Base-by-base conservation (phyloP, 2,888 invertebrate genomes). In the Panzeria rudis region DNA sequence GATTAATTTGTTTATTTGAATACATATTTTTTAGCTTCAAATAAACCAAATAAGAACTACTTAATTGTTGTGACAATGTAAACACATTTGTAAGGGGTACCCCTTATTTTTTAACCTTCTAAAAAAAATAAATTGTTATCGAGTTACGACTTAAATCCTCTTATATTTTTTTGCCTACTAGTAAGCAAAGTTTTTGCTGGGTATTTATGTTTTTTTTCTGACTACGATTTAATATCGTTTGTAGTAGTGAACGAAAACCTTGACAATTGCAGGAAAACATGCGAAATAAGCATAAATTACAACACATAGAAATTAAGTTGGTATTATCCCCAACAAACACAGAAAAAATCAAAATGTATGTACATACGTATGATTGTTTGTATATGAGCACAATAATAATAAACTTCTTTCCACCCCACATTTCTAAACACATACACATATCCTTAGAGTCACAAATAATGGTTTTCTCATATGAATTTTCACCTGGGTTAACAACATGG, bases 261-360 rank as follows among this genome's bases (percentile, higher is more conserved):
- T 90, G 91, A 90, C 90, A 90, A 91, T 91, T 91, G 88, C 91
- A 87, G 86, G 83, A 86, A 86, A 89, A 89, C 90, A 90, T 89
- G 90, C 91, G 87, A 90, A 91, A 87, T 85, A 87, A 87, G 89
- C 89, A 90, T 90, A 91, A 90, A 91, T 91, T 89, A 89, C 87
- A 88, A 87, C 87, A 87, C 87, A 84, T 83, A 83, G 77, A 86
- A 86, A 86, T 86, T 83, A 79, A 80, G 82, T 82, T 82, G 78
- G 78, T 69, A 78, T 82, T 82, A 82, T 75, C 56, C 72, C 78
- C 25, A 73, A 66, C 56, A 64, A 44, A 69, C 2, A 38, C 35
- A 38, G 13, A 25, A 71, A 50, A 50, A 38, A 1, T 38, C 7
- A 17, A 50, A 66, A 20, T 17, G 50, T 13, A 66, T 41, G 13